Evolutionary conservation across 2,888 invertebrate genomes (phyloP).

Genomic region (Lapara coniferarum): DNA sequence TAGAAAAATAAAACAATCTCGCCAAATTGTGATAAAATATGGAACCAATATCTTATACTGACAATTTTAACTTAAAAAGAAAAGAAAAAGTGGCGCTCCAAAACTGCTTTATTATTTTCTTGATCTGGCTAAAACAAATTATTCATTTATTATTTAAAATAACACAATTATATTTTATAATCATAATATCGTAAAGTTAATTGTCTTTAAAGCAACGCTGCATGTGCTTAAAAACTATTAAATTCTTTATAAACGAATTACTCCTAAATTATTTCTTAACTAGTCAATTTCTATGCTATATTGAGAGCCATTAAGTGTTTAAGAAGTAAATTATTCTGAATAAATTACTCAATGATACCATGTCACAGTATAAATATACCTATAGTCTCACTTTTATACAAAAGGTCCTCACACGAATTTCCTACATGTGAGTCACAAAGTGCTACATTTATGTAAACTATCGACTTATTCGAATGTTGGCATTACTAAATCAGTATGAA

Average conservation of each 20-base stretch:
- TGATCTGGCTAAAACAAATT: background rate
- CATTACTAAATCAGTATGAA: no score
- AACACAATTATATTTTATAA: background rate
- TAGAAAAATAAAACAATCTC: no score
- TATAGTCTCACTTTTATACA: background rate
- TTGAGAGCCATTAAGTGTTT: constrained; percentile 1
- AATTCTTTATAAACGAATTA: constrained; percentile 3
- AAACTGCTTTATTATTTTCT: no score
- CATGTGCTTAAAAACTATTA: background rate
- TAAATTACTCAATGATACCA: constrained; percentile 10
- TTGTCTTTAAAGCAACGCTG: background rate
- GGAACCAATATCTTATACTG: no score
- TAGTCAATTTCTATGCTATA: background rate
- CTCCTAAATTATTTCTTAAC: background rate
- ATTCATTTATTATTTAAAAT: background rate
- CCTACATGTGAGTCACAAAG: background rate
- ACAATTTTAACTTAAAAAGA: no score
- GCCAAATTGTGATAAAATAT: no score
- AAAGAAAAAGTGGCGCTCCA: no score
- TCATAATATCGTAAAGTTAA: no score
- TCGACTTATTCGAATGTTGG: no score
- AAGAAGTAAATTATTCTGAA: background rate
- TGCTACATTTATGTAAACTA: background rate
- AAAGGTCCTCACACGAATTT: background rate
- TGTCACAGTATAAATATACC: background rate